Percentiles rank a stretch among this genome's conserved stretches.
phyloP scores from a whole-genome alignment of 2,113 vertebrate species.

The Jaculus jaculus region DNA sequence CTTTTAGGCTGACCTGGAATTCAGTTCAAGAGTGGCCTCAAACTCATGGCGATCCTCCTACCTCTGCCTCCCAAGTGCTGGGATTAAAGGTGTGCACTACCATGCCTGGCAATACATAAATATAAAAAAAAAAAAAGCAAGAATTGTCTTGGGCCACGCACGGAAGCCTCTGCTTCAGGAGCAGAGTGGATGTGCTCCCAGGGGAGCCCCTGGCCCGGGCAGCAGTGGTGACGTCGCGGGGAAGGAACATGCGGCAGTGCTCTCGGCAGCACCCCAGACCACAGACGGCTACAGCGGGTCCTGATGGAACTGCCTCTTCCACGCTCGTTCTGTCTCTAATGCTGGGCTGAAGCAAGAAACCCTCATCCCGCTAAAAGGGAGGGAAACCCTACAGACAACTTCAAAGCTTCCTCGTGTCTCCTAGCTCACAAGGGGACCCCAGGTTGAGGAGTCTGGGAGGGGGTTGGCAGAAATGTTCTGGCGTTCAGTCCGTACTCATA shows the following conservation, averaged over 20 bases:
- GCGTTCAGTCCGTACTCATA: neutral
- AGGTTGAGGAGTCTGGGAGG: neutral
- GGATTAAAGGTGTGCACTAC: too few species aligned
- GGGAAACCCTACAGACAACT: neutral
- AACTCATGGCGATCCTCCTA: too few species aligned
- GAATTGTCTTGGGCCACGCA: too few species aligned
- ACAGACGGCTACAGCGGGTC: neutral
- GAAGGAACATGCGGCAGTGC: neutral
- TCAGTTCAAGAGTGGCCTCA: too few species aligned
- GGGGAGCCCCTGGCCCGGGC: fast-evolving
- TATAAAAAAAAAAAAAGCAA: too few species aligned
- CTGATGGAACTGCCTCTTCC: neutral
- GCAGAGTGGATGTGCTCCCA: neutral
- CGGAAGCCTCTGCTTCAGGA: neutral
- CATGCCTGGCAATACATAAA: too few species aligned
- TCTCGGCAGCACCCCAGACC: neutral
- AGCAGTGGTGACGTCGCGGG: neutral
- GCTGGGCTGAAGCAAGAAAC: neutral
- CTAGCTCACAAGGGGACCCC: neutral
- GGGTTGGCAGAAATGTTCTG: neutral
- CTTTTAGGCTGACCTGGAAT: too few species aligned
- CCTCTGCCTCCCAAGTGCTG: too few species aligned
- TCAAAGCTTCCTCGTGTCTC: neutral
- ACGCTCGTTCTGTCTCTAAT: neutral
- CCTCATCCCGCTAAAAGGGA: neutral